Evolutionary conservation across 2,113 vertebrate species (phyloP).

Genomic region (Helogale parvula): DNA sequence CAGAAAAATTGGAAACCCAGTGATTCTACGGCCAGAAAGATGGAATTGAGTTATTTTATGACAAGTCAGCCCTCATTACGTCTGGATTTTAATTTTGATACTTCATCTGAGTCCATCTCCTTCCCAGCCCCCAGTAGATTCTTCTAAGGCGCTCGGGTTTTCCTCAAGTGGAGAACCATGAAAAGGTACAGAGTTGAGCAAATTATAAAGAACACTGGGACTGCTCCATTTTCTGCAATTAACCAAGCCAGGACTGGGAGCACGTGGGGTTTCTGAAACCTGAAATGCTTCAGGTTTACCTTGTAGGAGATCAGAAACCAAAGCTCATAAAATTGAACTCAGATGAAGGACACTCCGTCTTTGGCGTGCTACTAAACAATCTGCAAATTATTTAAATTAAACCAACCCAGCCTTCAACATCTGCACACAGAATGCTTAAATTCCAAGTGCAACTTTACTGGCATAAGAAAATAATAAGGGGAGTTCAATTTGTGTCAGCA

Average conservation of each 20-base stretch:
- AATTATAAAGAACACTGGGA: conserved; percentile 60
- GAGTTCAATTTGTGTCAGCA: conserved; percentile 97
- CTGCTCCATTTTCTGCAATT: conserved; percentile 59
- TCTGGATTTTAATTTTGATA: conserved; percentile 56
- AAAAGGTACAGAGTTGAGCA: conserved; percentile 53
- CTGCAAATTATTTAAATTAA: conserved; percentile 94
- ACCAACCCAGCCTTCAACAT: conserved; percentile 90
- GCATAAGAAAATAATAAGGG: conserved; percentile 96
- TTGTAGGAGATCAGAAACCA: conserved; percentile 82
- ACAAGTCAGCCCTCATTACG: conserved; percentile 32
- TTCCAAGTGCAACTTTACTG: conserved; percentile 87
- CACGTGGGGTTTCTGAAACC: conserved; percentile 55
- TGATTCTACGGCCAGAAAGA: neutral
- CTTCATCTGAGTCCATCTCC: neutral
- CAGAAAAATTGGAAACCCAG: conserved; percentile 52
- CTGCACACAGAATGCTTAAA: conserved; percentile 89
- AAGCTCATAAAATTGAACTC: conserved; percentile 88
- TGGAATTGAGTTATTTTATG: neutral
- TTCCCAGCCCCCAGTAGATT: neutral
- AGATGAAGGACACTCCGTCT: conserved; percentile 91
- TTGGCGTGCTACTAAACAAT: conserved; percentile 89
- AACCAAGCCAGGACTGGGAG: conserved; percentile 68
- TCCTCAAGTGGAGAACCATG: conserved; percentile 54
- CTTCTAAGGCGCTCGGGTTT: conserved; percentile 48
- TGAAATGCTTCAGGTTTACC: conserved; percentile 81